Percentiles rank a stretch among this genome's conserved stretches.
Conservation (phyloP, 1,140 invertebrate genomes). For the Cyrtorhinus lividipennis region DNA sequence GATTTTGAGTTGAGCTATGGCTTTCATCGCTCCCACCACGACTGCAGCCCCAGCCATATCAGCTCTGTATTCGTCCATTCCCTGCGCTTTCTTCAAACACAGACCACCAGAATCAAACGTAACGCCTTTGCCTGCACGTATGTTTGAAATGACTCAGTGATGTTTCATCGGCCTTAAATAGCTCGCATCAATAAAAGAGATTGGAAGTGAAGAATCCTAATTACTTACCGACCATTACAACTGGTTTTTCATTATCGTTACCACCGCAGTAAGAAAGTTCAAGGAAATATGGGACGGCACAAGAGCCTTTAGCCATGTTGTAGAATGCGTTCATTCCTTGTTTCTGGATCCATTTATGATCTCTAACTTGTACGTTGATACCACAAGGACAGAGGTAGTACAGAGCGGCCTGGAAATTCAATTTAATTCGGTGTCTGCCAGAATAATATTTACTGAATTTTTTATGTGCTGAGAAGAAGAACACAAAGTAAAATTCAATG, state of each 20-base stretch:
- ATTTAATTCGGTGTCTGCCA: conserved; percentile 24
- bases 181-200: too few species aligned
- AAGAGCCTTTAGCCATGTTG: conserved; percentile 36
- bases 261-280: conserved; percentile 32
- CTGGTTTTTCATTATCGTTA: conserved; percentile 26
- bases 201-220: too few species aligned
- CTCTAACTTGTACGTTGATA: conserved; percentile 30
- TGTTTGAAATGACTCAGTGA: too few species aligned
- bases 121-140: conserved; percentile 57
- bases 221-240: conserved; percentile 29
- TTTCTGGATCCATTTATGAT: conserved; percentile 36
- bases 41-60: conserved; percentile 85
- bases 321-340: conserved; percentile 41
- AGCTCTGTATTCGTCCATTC: conserved; percentile 69
- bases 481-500: too few species aligned
- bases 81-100: conserved; percentile 55
- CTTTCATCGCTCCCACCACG: conserved; percentile 51
- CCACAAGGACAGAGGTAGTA: conserved; percentile 24
- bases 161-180: too few species aligned
- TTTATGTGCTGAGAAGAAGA: too few species aligned
- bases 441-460: background rate
- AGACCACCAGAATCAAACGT: conserved; percentile 83
- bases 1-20: conserved; percentile 49
- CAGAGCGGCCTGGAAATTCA: conserved; percentile 25
- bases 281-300: conserved; percentile 37